Evolutionary conservation across 2,888 invertebrate genomes (phyloP), one percentile per base, ranked within the genome.

Genomic region (Chouioia cunea): DNA sequence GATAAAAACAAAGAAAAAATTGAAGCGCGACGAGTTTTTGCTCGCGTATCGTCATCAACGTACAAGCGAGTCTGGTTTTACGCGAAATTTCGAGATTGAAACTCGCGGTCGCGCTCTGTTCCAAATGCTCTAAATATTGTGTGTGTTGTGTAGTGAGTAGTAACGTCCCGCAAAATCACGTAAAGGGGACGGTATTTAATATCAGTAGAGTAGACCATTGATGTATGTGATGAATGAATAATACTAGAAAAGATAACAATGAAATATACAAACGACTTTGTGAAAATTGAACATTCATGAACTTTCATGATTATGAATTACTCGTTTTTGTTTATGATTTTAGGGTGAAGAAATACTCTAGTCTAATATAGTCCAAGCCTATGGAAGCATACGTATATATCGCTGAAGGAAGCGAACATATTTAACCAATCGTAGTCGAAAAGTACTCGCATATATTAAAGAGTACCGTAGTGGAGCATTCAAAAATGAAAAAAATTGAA

Each of bases 391-490:
- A 36, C 36, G n/a, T n/a, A 4, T 36, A 36, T 36, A 36, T 36
- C 36, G 36, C 36, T 36, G 36, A 36, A 36, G 12, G 16, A 50
- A 63, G 22, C 52, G n/a, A 59, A 23, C 43, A 56, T 53, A 58
- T 58, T 54, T 52, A 67, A 64, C 20, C 59, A 59, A 44, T 36
- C 68, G 73, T 73, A 73, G 73, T 73, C 70, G 23, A 64, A 71
- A 71, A 63, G 73, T 71, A 71, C 71, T 71, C 27, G 50, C 64
- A n/a, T 71, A 71, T 73, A 73, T 58, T 27, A 71, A 22, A 71
- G 50, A 50, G 73, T 73, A 73, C 71, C 53, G 71, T 71, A 71
- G 68, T 68, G 62, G 50, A 71, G 73, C 73, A 73, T 68, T 65
- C 36, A 57, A 73, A 73, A 73, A 68, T 53, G 16, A 54, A 71